Percentiles rank a stretch among this genome's conserved stretches.
These are phyloP conservation scores for Pteropus rufus DNA, from an alignment of 2,797 vertebrate species.

Conservation along the genomic window DNA sequence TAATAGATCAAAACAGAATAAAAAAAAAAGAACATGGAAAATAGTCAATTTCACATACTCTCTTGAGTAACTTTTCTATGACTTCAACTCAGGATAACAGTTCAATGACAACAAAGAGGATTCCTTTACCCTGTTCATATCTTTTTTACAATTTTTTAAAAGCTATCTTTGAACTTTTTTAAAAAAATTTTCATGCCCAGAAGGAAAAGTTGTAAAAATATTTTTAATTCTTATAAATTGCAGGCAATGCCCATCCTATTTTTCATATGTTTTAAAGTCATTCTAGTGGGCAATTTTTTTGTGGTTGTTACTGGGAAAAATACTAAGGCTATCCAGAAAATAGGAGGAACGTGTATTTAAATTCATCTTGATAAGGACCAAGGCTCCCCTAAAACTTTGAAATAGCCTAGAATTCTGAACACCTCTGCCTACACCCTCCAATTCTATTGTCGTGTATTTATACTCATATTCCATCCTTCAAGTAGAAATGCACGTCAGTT, in stretches of 20 bases:
- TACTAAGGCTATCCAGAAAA: neutral
- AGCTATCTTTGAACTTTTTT: conserved; percentile 64
- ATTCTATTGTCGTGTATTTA: neutral
- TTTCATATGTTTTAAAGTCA: conserved; percentile 56
- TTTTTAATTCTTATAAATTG: conserved; percentile 54
- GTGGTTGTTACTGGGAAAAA: neutral
- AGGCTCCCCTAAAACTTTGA: neutral
- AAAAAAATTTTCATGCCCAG: conserved; percentile 60
- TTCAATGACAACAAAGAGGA: neutral
- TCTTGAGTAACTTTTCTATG: neutral
- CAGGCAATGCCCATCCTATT: conserved; percentile 51
- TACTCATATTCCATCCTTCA: conserved; percentile 3
- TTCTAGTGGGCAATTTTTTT: conserved; percentile 29
- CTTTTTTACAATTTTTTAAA: conserved; percentile 38
- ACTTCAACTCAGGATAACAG: neutral
- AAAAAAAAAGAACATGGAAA: neutral
- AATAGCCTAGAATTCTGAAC: neutral
- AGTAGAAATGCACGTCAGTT: conserved; percentile 25
- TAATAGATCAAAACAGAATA: neutral
- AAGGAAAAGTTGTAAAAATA: conserved; percentile 67
- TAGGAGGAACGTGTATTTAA: neutral
- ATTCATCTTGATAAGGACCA: neutral
- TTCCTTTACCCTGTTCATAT: conserved; percentile 39
- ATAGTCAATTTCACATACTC: neutral
- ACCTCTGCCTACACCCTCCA: neutral